Conservation (phyloP, 2,113 vertebrate genomes). For the Hyaena hyaena region DNA sequence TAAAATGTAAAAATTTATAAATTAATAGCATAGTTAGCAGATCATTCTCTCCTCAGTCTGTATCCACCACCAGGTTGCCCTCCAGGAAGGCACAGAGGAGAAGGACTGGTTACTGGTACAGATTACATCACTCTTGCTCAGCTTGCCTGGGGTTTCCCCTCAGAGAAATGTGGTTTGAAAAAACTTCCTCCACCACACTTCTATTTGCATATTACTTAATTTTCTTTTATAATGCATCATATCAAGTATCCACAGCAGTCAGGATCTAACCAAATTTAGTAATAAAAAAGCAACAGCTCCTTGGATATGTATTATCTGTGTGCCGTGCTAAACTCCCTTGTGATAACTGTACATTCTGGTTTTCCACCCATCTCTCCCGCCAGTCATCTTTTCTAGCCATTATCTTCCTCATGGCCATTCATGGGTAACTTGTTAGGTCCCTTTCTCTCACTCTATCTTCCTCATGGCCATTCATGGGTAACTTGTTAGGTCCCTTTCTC, state of each 20-base stretch:
- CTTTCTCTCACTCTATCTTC: neutral
- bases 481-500: neutral
- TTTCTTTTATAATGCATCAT: neutral
- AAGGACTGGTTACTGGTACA: neutral
- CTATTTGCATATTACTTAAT: constrained; percentile 5
- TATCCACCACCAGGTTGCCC: neutral
- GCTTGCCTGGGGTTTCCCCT: neutral
- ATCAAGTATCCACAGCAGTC: neutral
- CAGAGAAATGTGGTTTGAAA: neutral
- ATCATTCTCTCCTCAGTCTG: neutral
- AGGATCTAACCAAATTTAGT: neutral
- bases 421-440: neutral
- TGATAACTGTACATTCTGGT: neutral
- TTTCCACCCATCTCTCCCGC: neutral
- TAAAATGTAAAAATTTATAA: neutral
- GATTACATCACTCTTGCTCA: neutral
- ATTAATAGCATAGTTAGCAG: neutral
- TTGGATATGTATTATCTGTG: neutral
- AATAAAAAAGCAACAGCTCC: neutral
- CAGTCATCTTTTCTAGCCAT: neutral
- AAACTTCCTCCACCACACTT: neutral
- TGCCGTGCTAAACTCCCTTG: neutral
- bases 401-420: neutral
- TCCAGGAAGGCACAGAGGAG: neutral
- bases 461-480: neutral